These are phyloP conservation scores for Aplochiton taeniatus DNA, from an alignment of 2,797 vertebrate genomes.

Conservation along the genomic window DNA sequence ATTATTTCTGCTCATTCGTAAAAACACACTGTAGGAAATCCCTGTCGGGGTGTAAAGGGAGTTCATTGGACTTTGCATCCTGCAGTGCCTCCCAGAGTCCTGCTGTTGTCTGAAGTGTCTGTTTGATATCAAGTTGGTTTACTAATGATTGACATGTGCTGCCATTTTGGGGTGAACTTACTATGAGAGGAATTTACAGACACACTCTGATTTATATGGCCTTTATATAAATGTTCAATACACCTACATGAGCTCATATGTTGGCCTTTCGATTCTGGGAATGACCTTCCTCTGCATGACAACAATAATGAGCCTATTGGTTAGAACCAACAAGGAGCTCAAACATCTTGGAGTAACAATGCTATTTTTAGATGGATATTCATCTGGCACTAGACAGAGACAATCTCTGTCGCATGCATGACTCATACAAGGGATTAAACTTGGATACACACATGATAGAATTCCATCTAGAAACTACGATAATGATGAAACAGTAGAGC, in stretches of 20 bases:
- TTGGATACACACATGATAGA: constrained; percentile 47
- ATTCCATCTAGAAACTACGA: constrained; percentile 54
- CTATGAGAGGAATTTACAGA: constrained; percentile 21
- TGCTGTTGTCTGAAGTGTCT: constrained; percentile 14
- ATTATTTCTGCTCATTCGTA: constrained; percentile 21
- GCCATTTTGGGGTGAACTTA: constrained; percentile 5
- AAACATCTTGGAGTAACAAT: constrained; percentile 36
- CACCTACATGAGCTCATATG: constrained; percentile 22
- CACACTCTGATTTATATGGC: not conserved
- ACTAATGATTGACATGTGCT: constrained; percentile 30
- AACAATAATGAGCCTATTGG: constrained; percentile 46
- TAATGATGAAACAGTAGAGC: constrained; percentile 63
- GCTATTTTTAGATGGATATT: constrained; percentile 48
- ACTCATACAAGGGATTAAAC: constrained; percentile 52
- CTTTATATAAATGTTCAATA: not conserved
- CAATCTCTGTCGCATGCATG: constrained; percentile 45
- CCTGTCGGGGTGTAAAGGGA: not conserved
- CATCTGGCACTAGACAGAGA: constrained; percentile 45
- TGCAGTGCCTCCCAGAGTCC: constrained; percentile 9
- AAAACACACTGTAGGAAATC: not conserved
- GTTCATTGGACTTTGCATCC: constrained; percentile 11
- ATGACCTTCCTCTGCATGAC: constrained; percentile 24
- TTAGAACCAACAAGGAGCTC: constrained; percentile 27
- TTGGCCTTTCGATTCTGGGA: constrained; percentile 53
- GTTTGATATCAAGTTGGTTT: constrained; percentile 22